A percentile compares a stretch with the other conserved stretches of the same genome.
phyloP scores from a whole-genome alignment of 2,797 vertebrate species.

The Gobio occitaniae region DNA sequence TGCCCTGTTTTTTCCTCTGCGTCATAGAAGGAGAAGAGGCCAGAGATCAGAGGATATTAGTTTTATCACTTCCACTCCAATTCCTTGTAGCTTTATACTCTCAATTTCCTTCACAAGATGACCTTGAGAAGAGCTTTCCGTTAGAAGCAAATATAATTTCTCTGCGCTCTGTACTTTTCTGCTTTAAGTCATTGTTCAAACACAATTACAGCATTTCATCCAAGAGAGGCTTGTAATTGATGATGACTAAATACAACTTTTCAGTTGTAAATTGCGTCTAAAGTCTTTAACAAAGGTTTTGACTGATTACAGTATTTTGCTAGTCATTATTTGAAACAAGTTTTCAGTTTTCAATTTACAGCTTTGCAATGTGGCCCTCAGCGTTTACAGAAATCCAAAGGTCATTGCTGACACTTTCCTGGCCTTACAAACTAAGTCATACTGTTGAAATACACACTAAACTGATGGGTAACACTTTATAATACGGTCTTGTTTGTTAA shows the following conservation, averaged over 20 bases:
- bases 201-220: conserved; percentile 32
- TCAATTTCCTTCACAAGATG: conserved; percentile 32
- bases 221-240: conserved; percentile 13
- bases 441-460: conserved; percentile 20
- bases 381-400: conserved; percentile 7
- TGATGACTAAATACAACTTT: conserved; percentile 2
- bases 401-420: not conserved
- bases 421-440: conserved; percentile 26
- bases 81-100: conserved; percentile 10
- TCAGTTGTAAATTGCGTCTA: not conserved
- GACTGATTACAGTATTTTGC: conserved; percentile 8
- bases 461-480: not conserved
- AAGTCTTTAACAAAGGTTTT: not conserved
- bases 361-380: conserved; percentile 1
- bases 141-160: conserved; percentile 37
- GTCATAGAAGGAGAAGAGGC: not conserved
- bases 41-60: conserved; percentile 42
- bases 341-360: not conserved
- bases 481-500: not conserved
- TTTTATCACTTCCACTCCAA: conserved; percentile 23
- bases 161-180: conserved; percentile 24
- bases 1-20: not conserved
- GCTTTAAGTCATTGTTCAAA: conserved; percentile 20
- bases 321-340: conserved; percentile 3
- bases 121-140: conserved; percentile 23